Evolutionary conservation across 1,140 invertebrate species (phyloP).

Genomic region (Drosophila arawakana): DNA sequence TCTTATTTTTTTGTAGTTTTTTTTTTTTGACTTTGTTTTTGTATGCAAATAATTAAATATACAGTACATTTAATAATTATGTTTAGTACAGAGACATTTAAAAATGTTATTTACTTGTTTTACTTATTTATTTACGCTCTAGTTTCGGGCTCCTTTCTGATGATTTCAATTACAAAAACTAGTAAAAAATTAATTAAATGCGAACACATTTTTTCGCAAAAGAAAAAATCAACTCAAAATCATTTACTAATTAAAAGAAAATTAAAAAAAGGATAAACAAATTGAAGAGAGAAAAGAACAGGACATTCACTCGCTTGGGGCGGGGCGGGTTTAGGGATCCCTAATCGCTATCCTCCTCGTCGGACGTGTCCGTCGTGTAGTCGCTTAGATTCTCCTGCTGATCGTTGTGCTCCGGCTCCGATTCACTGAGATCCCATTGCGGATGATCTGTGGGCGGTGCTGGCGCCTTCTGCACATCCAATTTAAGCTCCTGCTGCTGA

Average conservation of each 20-base stretch:
- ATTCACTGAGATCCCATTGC: constrained; percentile 98
- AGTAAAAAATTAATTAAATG: constrained; percentile 68
- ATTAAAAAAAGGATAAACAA: constrained; percentile 33
- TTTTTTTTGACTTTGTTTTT: constrained; percentile 50
- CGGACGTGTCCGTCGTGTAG: constrained; percentile 87
- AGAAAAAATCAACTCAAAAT: constrained; percentile 49
- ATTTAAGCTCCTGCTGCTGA: constrained; percentile 95
- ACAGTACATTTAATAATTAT: constrained; percentile 80
- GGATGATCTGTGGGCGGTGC: constrained; percentile 95
- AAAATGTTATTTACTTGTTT: constrained; percentile 54
- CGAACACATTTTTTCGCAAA: constrained; percentile 46
- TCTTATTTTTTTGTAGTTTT: not conserved
- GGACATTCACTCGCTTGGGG: constrained; percentile 25
- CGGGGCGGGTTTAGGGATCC: not conserved
- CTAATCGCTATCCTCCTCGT: constrained; percentile 85
- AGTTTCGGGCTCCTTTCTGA: constrained; percentile 64
- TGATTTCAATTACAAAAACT: constrained; percentile 67
- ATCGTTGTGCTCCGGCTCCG: constrained; percentile 92
- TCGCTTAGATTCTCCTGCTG: constrained; percentile 87
- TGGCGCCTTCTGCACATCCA: constrained; percentile 98
- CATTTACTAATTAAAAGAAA: constrained; percentile 72
- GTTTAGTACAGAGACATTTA: constrained; percentile 76
- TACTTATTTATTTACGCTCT: constrained; percentile 73
- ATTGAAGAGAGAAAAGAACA: constrained; percentile 9
- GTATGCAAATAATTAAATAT: constrained; percentile 81